phyloP scores from a whole-genome alignment of 2,113 vertebrate species.

The Calidris pugnax region DNA sequence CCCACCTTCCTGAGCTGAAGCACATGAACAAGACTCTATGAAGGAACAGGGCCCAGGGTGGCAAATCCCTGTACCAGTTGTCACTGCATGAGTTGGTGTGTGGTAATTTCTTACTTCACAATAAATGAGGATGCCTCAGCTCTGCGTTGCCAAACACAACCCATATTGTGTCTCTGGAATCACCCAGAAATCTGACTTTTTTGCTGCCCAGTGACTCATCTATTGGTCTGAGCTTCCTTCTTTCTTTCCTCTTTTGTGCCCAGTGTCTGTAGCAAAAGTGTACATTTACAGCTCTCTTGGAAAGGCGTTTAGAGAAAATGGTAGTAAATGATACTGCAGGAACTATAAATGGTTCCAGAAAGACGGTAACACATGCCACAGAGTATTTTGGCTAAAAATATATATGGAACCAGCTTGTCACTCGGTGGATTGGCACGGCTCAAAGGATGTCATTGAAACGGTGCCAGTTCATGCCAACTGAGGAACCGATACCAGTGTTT shows the following conservation, averaged over 20 bases:
- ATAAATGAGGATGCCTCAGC: neutral
- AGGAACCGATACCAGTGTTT: neutral
- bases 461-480: neutral
- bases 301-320: neutral
- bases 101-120: neutral
- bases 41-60: accelerated
- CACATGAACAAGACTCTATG: neutral
- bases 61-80: accelerated
- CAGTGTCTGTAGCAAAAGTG: neutral
- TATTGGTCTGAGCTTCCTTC: neutral
- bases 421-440: neutral
- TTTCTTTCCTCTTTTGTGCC: neutral
- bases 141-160: neutral
- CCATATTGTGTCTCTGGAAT: neutral
- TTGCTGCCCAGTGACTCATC: neutral
- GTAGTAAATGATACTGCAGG: neutral
- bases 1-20: neutral
- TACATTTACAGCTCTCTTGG: neutral
- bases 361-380: neutral
- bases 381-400: neutral
- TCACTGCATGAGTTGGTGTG: accelerated
- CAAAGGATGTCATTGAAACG: neutral
- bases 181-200: neutral
- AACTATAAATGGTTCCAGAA: neutral
- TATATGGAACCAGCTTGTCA: neutral